Conservation (phyloP, 1,140 invertebrate genomes). For the Micrasema longulum region DNA sequence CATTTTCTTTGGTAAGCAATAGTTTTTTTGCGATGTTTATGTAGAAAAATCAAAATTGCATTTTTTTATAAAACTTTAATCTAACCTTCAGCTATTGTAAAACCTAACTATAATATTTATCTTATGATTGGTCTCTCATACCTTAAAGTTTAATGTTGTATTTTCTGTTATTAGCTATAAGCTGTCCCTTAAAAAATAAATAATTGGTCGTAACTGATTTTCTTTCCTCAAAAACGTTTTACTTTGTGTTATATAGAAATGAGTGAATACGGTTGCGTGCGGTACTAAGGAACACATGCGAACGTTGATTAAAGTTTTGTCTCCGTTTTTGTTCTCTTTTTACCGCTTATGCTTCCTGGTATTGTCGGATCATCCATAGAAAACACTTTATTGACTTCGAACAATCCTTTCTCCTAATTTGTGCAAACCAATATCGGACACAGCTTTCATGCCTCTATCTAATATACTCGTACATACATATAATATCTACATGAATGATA, state of each 20-base stretch:
- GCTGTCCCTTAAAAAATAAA: neutral
- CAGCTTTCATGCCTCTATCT: neutral
- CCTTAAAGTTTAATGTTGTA: neutral
- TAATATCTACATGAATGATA: neutral
- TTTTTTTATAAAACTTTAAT: neutral
- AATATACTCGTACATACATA: neutral
- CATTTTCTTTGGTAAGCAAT: too few species aligned
- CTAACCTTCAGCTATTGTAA: neutral
- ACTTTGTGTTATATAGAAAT: conserved; percentile 3
- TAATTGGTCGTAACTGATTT: neutral
- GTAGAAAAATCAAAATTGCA: neutral
- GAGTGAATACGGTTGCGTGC: neutral
- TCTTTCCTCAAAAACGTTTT: neutral
- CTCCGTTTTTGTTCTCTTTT: conserved; percentile 8
- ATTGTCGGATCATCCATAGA: neutral
- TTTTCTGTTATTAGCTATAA: neutral
- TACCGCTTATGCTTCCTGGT: neutral
- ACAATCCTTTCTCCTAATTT: neutral
- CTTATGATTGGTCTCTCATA: neutral
- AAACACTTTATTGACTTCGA: neutral
- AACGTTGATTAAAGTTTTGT: conserved; percentile 30
- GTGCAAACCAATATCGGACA: neutral
- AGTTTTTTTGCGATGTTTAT: too few species aligned
- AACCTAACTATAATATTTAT: neutral
- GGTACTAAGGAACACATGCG: neutral